These are phyloP conservation scores for Trichogramma dendrolimi DNA, from an alignment of 2,888 invertebrate species.

Conservation along the genomic window DNA sequence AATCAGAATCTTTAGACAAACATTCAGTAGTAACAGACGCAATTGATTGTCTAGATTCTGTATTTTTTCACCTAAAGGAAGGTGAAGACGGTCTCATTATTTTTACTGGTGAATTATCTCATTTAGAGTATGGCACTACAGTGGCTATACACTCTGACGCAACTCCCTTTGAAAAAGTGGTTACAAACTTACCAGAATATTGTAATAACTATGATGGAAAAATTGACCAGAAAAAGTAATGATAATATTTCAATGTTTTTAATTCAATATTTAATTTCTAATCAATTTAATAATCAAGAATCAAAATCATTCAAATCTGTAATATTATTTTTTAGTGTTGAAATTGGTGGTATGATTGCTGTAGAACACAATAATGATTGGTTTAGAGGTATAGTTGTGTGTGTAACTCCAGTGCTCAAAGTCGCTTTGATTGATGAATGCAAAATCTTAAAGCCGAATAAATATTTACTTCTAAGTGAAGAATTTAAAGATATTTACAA, in stretches of 20 bases:
- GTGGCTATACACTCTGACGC: no score
- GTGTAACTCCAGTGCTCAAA: constrained; percentile 30
- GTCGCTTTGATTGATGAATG: constrained; percentile 41
- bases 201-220: background rate
- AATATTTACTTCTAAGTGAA: constrained; percentile 32
- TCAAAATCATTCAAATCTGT: constrained; percentile 3
- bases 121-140: no score
- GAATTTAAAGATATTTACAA: constrained; percentile 30
- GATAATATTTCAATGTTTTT: background rate
- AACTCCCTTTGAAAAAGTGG: background rate
- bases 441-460: constrained; percentile 26
- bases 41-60: no score
- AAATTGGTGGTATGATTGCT: constrained; percentile 39
- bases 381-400: constrained; percentile 41
- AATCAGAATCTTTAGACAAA: no score
- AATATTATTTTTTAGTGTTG: constrained; percentile 30
- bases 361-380: constrained; percentile 35
- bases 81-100: no score
- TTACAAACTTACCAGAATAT: background rate
- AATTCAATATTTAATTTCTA: background rate
- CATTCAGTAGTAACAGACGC: no score
- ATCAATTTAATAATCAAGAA: background rate
- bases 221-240: background rate
- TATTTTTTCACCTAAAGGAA: no score
- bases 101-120: no score